A percentile compares a stretch with the other conserved stretches of the same genome.
Conservation (phyloP, 2,888 invertebrate species). For the Sarcophaga carnaria region DNA sequence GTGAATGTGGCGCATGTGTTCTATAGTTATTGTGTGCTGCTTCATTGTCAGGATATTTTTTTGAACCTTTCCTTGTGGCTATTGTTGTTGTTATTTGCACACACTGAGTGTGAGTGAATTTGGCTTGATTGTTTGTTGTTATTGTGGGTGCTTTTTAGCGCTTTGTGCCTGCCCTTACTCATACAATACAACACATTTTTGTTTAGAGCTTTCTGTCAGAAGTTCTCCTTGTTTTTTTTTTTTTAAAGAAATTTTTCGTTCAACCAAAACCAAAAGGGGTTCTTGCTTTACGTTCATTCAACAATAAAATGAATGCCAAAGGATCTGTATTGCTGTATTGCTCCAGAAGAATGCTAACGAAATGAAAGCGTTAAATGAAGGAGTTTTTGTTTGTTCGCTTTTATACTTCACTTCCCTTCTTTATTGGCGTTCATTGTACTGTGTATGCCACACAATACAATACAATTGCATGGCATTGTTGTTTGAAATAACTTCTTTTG, state of each 20-base stretch:
- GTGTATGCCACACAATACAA: conserved; percentile 2
- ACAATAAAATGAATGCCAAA: conserved; percentile 43
- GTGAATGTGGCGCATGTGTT: conserved; percentile 65
- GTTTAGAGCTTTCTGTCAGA: background rate
- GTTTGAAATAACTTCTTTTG: conserved; percentile 22
- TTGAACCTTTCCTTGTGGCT: conserved; percentile 12
- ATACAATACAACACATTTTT: conserved; percentile 39
- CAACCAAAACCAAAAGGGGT: conserved; percentile 43
- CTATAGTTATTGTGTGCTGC: conserved; percentile 29
- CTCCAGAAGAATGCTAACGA: conserved; percentile 23
- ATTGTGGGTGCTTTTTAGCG: conserved; percentile 66
- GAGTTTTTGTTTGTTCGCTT: conserved; percentile 50
- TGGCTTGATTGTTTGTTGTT: conserved; percentile 59
- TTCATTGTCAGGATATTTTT: conserved; percentile 51
- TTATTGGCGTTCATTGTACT: conserved; percentile 14
- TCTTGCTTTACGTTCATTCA: conserved; percentile 8
- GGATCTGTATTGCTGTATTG: conserved; percentile 9
- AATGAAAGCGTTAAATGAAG: conserved; percentile 61
- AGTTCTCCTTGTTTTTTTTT: conserved; percentile 48
- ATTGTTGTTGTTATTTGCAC: conserved; percentile 12
- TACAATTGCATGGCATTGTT: conserved; percentile 21
- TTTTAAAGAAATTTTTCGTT: conserved; percentile 58
- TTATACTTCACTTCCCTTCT: background rate
- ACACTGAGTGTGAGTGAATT: conserved; percentile 22
- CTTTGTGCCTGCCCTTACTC: conserved; percentile 36